Percentiles rank a stretch among this genome's conserved stretches.
Conservation (phyloP, 1,140 invertebrate species). For the Dinothrombium tinctorium region DNA sequence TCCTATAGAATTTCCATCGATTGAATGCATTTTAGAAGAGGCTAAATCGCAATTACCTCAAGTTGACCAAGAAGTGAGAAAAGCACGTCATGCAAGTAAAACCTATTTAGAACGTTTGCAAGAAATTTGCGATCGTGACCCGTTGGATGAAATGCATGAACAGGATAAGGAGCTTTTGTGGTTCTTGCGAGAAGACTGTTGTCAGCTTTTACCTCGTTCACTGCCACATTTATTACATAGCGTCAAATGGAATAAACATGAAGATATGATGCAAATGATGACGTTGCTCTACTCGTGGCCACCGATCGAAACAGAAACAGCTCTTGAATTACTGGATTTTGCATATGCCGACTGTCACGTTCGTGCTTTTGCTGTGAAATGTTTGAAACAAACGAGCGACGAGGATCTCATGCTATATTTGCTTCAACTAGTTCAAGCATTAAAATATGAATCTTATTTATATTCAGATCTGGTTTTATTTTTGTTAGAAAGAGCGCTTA, state of each 20-base stretch:
- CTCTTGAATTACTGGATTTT: slow-evolving; percentile 82
- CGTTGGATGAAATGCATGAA: slow-evolving; percentile 66
- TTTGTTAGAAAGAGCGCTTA: slow-evolving; percentile 27
- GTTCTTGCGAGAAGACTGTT: slow-evolving; percentile 43
- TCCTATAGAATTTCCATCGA: slow-evolving; percentile 1
- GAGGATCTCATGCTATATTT: slow-evolving; percentile 29
- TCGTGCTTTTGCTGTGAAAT: slow-evolving; percentile 68
- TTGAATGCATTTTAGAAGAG: too few species aligned
- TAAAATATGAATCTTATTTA: slow-evolving; percentile 32
- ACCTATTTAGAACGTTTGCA: slow-evolving; percentile 23
- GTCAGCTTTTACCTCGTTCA: slow-evolving; percentile 37
- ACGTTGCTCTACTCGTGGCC: slow-evolving; percentile 56
- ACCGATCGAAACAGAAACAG: slow-evolving; percentile 45
- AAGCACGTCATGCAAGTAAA: neutral
- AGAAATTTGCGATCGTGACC: slow-evolving; percentile 36
- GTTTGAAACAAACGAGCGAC: slow-evolving; percentile 41
- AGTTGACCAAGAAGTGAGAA: slow-evolving; percentile 2
- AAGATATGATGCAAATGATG: slow-evolving; percentile 38
- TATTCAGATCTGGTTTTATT: slow-evolving; percentile 28
- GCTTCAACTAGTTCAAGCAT: slow-evolving; percentile 31
- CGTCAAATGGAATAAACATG: slow-evolving; percentile 61
- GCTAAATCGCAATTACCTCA: too few species aligned
- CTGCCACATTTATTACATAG: slow-evolving; percentile 59
- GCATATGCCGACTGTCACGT: slow-evolving; percentile 76
- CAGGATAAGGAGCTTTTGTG: slow-evolving; percentile 70